These are phyloP conservation scores for Melangyna quadrimaculata DNA, from an alignment of 2,888 invertebrate species.

Conservation along the genomic window DNA sequence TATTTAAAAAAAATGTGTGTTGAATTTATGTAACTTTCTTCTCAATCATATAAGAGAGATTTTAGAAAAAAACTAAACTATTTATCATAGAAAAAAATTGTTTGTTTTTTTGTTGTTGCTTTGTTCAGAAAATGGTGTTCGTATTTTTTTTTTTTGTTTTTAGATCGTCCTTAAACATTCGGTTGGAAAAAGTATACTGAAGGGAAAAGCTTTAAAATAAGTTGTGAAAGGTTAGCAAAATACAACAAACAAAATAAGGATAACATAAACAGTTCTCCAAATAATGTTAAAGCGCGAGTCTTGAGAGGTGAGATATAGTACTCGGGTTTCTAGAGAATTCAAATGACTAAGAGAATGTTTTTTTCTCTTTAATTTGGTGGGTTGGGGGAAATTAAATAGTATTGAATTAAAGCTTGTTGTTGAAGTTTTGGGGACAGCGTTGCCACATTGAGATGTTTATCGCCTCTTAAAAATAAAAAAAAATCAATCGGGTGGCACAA, in stretches of 20 bases:
- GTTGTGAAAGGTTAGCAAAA: background rate
- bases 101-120: constrained; percentile 9
- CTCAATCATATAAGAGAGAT: background rate
- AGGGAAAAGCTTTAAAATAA: constrained; percentile 48
- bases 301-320: background rate
- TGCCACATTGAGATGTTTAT: too few relatives aligned
- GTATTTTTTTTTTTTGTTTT: background rate
- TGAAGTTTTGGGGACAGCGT: too few relatives aligned
- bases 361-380: constrained; percentile 34
- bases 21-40: background rate
- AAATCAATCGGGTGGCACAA: too few relatives aligned
- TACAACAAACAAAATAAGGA: constrained; percentile 25
- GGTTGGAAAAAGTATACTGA: constrained; percentile 65
- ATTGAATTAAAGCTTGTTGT: background rate
- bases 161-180: constrained; percentile 41
- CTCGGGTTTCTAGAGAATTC: background rate
- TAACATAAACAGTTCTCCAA: constrained; percentile 28
- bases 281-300: background rate
- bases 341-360: background rate
- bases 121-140: constrained; percentile 17
- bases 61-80: background rate
- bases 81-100: constrained; percentile 20
- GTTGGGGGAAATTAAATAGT: background rate
- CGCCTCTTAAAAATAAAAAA: too few relatives aligned
- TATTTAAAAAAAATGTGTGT: background rate